Evolutionary conservation across 2,797 vertebrate species (phyloP).

Genomic region (Arvicola amphibius): DNA sequence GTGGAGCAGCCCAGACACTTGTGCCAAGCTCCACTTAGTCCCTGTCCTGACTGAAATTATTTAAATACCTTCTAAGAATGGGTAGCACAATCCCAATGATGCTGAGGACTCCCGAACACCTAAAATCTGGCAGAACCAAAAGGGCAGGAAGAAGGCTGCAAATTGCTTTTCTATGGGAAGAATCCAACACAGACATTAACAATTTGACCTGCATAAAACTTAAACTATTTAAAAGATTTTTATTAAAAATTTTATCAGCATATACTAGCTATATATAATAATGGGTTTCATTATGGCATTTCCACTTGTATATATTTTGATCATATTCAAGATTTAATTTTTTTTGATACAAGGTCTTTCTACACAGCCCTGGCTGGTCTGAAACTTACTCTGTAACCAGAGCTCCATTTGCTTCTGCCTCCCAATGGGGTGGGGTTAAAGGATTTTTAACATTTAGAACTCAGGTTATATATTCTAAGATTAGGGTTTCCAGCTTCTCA

Average conservation of each 20-base stretch:
- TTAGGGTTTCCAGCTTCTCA: slow-evolving; percentile 16
- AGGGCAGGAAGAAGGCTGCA: not conserved
- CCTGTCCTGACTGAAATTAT: not conserved
- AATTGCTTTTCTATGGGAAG: not conserved
- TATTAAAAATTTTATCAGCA: not conserved
- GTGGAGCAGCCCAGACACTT: not conserved
- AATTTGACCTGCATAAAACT: not conserved
- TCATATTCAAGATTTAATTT: not conserved
- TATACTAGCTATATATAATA: not conserved
- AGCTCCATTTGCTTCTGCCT: not conserved
- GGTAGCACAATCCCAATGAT: not conserved
- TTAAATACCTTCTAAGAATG: not conserved
- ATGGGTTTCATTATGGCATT: not conserved
- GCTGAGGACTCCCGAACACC: not conserved
- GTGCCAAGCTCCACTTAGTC: too few species aligned
- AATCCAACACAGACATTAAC: not conserved
- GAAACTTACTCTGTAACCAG: not conserved
- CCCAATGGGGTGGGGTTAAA: not conserved
- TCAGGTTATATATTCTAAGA: not conserved
- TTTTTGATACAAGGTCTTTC: not conserved
- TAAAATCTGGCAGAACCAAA: not conserved
- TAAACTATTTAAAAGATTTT: not conserved
- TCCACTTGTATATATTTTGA: not conserved
- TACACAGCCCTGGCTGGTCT: not conserved
- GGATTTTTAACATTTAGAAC: slow-evolving; percentile 28